Base-by-base conservation (phyloP, 2,888 invertebrate genomes). In the Lasiommata megera region DNA sequence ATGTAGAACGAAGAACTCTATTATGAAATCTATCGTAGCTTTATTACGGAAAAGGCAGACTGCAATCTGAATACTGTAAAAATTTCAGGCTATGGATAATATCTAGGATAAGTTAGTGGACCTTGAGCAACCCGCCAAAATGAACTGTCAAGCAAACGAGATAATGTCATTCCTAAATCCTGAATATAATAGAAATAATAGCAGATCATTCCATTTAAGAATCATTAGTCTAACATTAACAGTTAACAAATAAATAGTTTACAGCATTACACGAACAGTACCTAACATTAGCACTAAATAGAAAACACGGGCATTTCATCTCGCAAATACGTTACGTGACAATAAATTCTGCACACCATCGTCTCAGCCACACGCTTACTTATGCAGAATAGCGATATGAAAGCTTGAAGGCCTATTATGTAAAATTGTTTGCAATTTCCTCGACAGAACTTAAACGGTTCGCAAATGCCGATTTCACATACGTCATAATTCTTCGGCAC, bases 401-500 rank as follows among this genome's bases (percentile, higher is more conserved):
- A 69, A 66, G 66, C 74, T 77, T 78, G 70, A 79, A 82, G 77
- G 79, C 71, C 82, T 80, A 88, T 88, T 88, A 88, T 77, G 76
- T 68, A 71, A 87, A 89, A 89, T 88, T 83, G 88, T 82, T 78
- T 76, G 81, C 88, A 89, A 89, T 89, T 89, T 88, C 83, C 85
- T 73, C 71, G 68, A 75, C 81, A 83, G 79, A 79, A 78, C 80
- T 79, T 88, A 89, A 88, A 88, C 88, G 88, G 80, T 86, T 87
- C 76, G 82, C 88, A 83, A 88, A 88, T 86, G 85, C 77, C 81
- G 76, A 88, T 88, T 88, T 82, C 81, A 79, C 82, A 87, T 88
- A 86, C 88, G 78, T 88, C 88, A 89, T 89, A 89, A 89, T 89
- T 88, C 88, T 82, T 88, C 66, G 66, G 80, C 79, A 88, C 79